phyloP scores from a whole-genome alignment of 2,797 vertebrate genomes.

The Danio jaintianensis region DNA sequence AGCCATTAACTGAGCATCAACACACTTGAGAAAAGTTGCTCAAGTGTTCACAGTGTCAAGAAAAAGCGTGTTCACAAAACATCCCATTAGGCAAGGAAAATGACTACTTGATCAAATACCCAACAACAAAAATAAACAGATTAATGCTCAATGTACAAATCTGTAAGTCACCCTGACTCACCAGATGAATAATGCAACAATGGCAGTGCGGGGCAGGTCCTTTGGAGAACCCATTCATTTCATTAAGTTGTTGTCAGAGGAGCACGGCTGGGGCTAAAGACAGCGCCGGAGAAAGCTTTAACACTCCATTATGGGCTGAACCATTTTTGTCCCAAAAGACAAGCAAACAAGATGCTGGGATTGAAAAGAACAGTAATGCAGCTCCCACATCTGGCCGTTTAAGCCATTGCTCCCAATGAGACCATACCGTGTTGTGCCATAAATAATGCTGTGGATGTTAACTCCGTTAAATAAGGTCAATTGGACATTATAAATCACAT shows the following conservation, averaged over 20 bases:
- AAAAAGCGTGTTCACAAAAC: slow-evolving; percentile 9
- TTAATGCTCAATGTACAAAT: slow-evolving; percentile 51
- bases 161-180: slow-evolving; percentile 60
- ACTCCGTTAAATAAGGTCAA: slow-evolving; percentile 6
- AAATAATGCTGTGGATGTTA: slow-evolving; percentile 1
- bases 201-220: slow-evolving; percentile 3
- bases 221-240: slow-evolving; percentile 56
- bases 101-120: slow-evolving; percentile 45
- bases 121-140: slow-evolving; percentile 23
- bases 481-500: background rate
- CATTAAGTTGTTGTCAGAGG: slow-evolving; percentile 50
- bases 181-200: slow-evolving; percentile 57
- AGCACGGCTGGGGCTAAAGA: slow-evolving; percentile 33
- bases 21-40: slow-evolving; percentile 28
- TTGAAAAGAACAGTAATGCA: slow-evolving; percentile 38
- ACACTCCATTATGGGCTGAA: slow-evolving; percentile 54
- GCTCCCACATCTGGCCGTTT: background rate
- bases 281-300: slow-evolving; percentile 49
- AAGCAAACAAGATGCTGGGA: slow-evolving; percentile 25
- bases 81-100: slow-evolving; percentile 34
- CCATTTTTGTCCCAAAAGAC: slow-evolving; percentile 45
- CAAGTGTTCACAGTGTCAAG: slow-evolving; percentile 15
- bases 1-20: slow-evolving; percentile 48
- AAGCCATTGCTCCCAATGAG: slow-evolving; percentile 14
- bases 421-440: slow-evolving; percentile 6